Evolutionary conservation across 2,113 vertebrate species (phyloP).

Genomic region (Campylomormyrus tamandua): DNA sequence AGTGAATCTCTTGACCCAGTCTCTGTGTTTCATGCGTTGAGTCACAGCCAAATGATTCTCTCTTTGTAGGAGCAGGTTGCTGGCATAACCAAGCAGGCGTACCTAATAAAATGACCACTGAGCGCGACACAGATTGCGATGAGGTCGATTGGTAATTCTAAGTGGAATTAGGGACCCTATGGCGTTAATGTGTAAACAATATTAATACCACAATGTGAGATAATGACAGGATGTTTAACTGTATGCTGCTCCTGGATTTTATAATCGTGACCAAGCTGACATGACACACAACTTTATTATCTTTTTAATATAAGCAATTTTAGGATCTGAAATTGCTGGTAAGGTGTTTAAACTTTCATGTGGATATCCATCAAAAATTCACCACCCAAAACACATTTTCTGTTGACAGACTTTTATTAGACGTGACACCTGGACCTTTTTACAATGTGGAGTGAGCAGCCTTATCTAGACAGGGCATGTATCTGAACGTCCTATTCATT

Average conservation of each 20-base stretch:
- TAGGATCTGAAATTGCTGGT: not conserved
- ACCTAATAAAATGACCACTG: not conserved
- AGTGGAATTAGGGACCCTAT: not conserved
- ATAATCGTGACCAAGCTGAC: not conserved
- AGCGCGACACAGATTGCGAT: not conserved
- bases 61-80: not conserved
- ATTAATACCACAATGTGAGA: not conserved
- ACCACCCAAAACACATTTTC: not conserved
- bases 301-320: conserved; percentile 1
- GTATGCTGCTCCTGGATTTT: not conserved
- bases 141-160: not conserved
- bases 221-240: not conserved
- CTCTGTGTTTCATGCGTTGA: not conserved
- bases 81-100: not conserved
- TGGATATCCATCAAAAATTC: not conserved
- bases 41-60: not conserved
- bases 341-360: not conserved
- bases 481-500: not conserved
- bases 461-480: not conserved
- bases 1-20: not conserved
- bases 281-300: not conserved
- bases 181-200: not conserved
- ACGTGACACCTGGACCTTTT: not conserved
- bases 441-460: not conserved
- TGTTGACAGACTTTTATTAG: conserved; percentile 1